Conservation (phyloP, 2,113 vertebrate species). For the Gambusia affinis region DNA sequence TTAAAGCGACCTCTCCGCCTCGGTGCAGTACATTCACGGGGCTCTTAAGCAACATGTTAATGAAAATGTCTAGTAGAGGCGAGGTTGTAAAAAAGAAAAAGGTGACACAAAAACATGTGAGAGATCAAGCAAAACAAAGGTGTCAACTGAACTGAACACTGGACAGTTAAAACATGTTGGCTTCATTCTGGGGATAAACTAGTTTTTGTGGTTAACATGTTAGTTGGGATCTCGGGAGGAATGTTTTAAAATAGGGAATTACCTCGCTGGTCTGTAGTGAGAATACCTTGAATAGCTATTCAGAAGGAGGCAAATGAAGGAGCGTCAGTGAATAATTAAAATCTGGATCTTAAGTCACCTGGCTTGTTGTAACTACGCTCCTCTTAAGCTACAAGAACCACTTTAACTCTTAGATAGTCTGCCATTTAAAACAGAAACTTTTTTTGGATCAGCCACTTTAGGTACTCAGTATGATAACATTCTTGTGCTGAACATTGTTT, state of each 20-base stretch:
- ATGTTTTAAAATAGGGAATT: conserved; percentile 80
- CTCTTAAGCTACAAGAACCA: conserved; percentile 25
- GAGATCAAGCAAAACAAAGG: conserved; percentile 57
- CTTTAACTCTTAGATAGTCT: not conserved
- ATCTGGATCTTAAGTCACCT: conserved; percentile 22
- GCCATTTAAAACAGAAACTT: conserved; percentile 6
- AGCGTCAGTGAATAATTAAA: conserved; percentile 60
- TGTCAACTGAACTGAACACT: conserved; percentile 51
- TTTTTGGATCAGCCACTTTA: not conserved
- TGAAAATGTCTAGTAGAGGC: conserved; percentile 56
- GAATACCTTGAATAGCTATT: conserved; percentile 94
- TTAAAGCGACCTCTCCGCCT: conserved; percentile 21
- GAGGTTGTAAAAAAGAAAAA: conserved; percentile 3
- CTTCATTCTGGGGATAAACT: conserved; percentile 56
- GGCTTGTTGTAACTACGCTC: conserved; percentile 13
- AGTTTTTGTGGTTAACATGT: conserved; percentile 68
- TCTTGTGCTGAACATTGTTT: not conserved
- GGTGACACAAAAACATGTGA: conserved; percentile 45
- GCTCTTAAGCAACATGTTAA: conserved; percentile 58
- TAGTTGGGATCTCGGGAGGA: conserved; percentile 77
- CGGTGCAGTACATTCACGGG: conserved; percentile 39
- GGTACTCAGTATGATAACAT: not conserved
- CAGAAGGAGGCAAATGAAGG: conserved; percentile 88
- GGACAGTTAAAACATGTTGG: conserved; percentile 59
- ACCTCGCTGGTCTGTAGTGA: conserved; percentile 92